phyloP scores from a whole-genome alignment of 1,140 invertebrate genomes.

The Rhopalosiphum maidis region DNA sequence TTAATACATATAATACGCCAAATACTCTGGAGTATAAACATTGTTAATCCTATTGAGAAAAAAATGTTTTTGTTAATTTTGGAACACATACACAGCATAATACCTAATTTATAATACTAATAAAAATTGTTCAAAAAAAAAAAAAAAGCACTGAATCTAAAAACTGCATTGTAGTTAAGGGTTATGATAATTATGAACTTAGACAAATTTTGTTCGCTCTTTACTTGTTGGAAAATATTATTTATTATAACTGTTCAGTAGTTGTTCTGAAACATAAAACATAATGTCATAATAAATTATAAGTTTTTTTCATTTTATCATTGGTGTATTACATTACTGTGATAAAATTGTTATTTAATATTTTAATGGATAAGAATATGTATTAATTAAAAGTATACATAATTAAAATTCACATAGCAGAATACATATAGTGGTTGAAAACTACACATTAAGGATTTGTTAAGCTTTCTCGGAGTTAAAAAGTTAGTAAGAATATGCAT shows the following conservation, averaged over 20 bases:
- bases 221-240: conserved; percentile 23
- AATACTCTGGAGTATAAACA: conserved; percentile 42
- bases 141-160: conserved; percentile 47
- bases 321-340: no score
- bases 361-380: neutral
- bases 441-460: neutral
- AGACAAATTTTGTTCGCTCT: conserved; percentile 9
- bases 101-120: conserved; percentile 47
- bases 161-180: conserved; percentile 31
- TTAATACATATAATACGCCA: conserved; percentile 47
- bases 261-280: conserved; percentile 51
- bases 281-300: neutral
- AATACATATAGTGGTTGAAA: neutral
- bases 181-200: conserved; percentile 26
- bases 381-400: neutral
- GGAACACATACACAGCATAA: conserved; percentile 53
- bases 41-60: conserved; percentile 54
- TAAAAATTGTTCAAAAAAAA: conserved; percentile 28
- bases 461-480: neutral
- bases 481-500: neutral
- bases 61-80: conserved; percentile 43
- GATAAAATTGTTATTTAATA: neutral
- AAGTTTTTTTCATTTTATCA: neutral
- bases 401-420: neutral
- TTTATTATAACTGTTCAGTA: conserved; percentile 24